phyloP scores from a whole-genome alignment of 2,797 vertebrate species.

The Rhincodon typus region DNA sequence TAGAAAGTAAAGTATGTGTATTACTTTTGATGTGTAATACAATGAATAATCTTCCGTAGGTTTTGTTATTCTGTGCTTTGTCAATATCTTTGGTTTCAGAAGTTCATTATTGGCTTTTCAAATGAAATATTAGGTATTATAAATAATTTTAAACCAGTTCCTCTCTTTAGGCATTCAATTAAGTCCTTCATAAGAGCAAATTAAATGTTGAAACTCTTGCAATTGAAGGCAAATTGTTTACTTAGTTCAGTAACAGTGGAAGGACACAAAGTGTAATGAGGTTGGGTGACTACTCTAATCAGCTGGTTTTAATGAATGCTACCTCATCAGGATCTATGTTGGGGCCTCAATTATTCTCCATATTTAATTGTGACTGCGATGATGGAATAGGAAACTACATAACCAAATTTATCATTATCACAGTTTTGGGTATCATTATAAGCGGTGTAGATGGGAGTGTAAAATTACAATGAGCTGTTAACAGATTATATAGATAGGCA shows the following conservation, averaged over 20 bases:
- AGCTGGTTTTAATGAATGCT: neutral
- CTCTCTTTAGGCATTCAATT: neutral
- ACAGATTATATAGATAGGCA: neutral
- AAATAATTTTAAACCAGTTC: neutral
- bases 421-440: neutral
- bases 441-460: neutral
- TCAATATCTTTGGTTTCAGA: neutral
- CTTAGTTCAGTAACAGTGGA: neutral
- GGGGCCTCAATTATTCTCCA: neutral
- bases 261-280: neutral
- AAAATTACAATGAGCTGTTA: neutral
- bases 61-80: neutral
- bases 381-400: neutral
- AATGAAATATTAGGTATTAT: neutral
- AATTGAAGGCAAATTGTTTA: neutral
- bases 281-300: neutral
- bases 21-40: neutral
- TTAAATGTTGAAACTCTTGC: neutral
- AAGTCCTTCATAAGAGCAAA: neutral
- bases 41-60: neutral
- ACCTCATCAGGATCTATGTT: neutral
- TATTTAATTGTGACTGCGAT: neutral
- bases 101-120: neutral
- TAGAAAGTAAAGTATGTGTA: neutral
- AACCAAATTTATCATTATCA: neutral